A percentile compares a stretch with the other conserved stretches of the same genome.
phyloP scores from a whole-genome alignment of 2,797 vertebrate genomes.

The Denticeps clupeoides region DNA sequence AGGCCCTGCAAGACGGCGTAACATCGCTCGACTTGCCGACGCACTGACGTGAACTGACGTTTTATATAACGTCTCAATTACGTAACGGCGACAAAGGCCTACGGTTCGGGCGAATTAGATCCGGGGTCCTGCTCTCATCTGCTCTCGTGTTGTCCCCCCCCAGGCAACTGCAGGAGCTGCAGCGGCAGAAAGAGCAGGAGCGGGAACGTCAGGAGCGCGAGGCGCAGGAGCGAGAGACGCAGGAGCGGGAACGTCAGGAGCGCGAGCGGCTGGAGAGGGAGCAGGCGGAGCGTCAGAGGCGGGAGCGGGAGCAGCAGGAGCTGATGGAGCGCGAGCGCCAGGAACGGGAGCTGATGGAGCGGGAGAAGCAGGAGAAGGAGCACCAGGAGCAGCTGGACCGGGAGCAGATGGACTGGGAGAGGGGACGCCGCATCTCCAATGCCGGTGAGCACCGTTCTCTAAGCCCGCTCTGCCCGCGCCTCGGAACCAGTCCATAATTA shows the following conservation, averaged over 20 bases:
- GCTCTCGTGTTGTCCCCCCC: slow-evolving; percentile 10
- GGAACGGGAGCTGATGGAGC: slow-evolving; percentile 51
- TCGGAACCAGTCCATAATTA: background rate
- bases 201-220: slow-evolving; percentile 69
- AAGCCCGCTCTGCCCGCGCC: background rate
- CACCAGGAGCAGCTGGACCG: slow-evolving; percentile 58
- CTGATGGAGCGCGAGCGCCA: slow-evolving; percentile 59
- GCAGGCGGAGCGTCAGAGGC: slow-evolving; percentile 56
- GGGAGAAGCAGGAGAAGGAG: slow-evolving; percentile 46
- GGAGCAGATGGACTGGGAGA: slow-evolving; percentile 87
- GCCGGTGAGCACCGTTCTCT: slow-evolving; percentile 68
- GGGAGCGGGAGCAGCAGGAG: slow-evolving; percentile 60
- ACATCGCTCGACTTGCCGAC: too few relatives aligned
- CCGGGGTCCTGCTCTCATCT: background rate
- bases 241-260: slow-evolving; percentile 57
- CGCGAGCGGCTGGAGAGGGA: slow-evolving; percentile 53
- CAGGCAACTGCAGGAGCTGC: slow-evolving; percentile 77
- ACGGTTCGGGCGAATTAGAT: too few relatives aligned
- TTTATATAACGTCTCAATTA: too few relatives aligned
- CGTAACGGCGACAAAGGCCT: too few relatives aligned
- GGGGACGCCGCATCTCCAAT: slow-evolving; percentile 77
- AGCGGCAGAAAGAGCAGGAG: slow-evolving; percentile 71
- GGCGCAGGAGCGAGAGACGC: slow-evolving; percentile 37
- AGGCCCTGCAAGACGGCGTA: too few relatives aligned
- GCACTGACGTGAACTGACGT: too few relatives aligned